A percentile compares a stretch with the other conserved stretches of the same genome.
Conservation (phyloP, 2,888 invertebrate genomes). For the Serrognathus titanus region DNA sequence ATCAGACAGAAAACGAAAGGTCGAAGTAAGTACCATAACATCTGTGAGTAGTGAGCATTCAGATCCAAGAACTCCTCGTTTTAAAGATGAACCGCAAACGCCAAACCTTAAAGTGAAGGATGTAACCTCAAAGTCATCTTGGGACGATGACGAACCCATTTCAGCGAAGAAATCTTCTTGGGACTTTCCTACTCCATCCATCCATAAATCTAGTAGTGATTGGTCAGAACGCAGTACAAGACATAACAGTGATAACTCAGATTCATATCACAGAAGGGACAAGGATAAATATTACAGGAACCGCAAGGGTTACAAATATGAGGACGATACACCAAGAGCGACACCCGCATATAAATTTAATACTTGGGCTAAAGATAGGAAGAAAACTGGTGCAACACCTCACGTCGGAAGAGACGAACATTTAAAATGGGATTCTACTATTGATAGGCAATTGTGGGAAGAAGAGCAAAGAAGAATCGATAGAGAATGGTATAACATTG, state of each 20-base stretch:
- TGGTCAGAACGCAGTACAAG: constrained; percentile 43
- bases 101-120: constrained; percentile 66
- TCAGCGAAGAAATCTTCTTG: constrained; percentile 74
- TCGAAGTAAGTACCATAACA: constrained; percentile 25
- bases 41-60: constrained; percentile 33
- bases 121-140: constrained; percentile 66
- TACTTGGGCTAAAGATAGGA: constrained; percentile 69
- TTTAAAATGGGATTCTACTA: constrained; percentile 62
- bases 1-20: constrained; percentile 33
- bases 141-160: constrained; percentile 71
- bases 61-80: constrained; percentile 53
- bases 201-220: constrained; percentile 36
- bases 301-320: constrained; percentile 32
- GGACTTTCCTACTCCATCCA: constrained; percentile 88
- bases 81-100: constrained; percentile 83
- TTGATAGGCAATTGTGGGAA: constrained; percentile 82
- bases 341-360: constrained; percentile 88
- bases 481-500: constrained; percentile 95
- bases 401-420: constrained; percentile 49
- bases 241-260: constrained; percentile 41
- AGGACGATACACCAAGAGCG: constrained; percentile 73
- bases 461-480: constrained; percentile 88
- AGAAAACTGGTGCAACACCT: constrained; percentile 65
- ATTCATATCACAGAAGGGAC: constrained; percentile 48
- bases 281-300: constrained; percentile 23